A percentile compares a stretch with the other conserved stretches of the same genome.
Conservation (phyloP, 2,113 vertebrate species). For the Myrmophylax atrothorax region DNA sequence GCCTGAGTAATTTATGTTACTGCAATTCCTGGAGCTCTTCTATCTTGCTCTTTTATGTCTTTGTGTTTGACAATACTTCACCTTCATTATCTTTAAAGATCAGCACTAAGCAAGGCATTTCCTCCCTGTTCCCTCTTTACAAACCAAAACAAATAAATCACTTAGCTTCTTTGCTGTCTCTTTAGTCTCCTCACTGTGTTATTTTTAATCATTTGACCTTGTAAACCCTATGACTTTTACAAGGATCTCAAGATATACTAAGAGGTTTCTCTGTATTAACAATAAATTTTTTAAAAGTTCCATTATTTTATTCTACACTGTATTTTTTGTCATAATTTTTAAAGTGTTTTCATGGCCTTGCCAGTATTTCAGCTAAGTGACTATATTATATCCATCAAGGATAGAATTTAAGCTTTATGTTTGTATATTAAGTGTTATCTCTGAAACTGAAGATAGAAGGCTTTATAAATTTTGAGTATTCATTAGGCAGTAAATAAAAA, state of each 20-base stretch:
- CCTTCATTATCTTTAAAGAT: slow-evolving; percentile 49
- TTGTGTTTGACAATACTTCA: slow-evolving; percentile 6
- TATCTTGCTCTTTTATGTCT: slow-evolving; percentile 4
- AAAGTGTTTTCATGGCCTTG: background rate
- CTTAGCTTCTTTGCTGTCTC: background rate
- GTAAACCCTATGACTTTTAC: background rate
- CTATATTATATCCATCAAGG: background rate
- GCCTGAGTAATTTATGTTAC: background rate
- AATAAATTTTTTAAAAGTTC: background rate
- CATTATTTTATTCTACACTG: background rate
- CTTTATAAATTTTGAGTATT: background rate
- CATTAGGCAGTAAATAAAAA: background rate
- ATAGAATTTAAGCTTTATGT: background rate
- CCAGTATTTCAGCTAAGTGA: background rate
- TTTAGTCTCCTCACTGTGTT: background rate
- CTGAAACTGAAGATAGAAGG: background rate
- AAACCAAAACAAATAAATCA: slow-evolving; percentile 53
- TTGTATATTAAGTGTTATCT: background rate
- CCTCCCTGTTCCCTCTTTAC: background rate
- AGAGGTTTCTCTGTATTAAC: background rate
- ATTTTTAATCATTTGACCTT: slow-evolving; percentile 53
- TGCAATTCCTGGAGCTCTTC: background rate
- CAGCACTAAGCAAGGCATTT: slow-evolving; percentile 14
- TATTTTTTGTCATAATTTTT: background rate
- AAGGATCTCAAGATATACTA: background rate